Evolutionary conservation across 2,113 vertebrate genomes (phyloP).

Genomic region (Ctenodactylus gundi): DNA sequence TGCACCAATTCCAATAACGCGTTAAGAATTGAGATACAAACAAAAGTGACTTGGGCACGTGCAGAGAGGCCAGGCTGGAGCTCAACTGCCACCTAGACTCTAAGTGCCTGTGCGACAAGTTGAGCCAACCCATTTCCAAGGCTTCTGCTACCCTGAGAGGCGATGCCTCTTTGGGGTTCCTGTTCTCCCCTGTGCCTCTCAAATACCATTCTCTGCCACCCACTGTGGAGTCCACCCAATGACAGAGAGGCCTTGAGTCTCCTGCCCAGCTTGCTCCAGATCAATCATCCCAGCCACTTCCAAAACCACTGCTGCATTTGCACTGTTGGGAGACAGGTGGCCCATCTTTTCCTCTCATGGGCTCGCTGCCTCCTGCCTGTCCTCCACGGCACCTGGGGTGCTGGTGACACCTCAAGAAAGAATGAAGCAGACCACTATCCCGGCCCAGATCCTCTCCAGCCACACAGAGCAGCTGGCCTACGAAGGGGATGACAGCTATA

Average conservation of each 20-base stretch:
- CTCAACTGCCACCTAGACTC: background rate
- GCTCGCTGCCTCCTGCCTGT: background rate
- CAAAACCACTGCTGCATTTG: fast-evolving
- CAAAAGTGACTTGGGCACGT: background rate
- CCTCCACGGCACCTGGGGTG: background rate
- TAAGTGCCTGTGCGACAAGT: background rate
- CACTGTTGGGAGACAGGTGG: fast-evolving
- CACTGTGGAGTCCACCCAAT: background rate
- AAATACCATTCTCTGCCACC: background rate
- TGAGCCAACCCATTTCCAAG: background rate
- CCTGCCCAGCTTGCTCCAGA: background rate
- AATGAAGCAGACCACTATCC: background rate
- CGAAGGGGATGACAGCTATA: fast-evolving
- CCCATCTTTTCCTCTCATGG: background rate
- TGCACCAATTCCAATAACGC: too few relatives aligned
- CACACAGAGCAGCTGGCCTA: background rate
- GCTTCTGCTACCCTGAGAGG: background rate
- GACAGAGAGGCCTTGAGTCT: background rate
- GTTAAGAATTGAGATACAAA: background rate
- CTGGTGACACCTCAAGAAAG: background rate
- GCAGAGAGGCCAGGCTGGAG: background rate
- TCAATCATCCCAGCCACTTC: background rate
- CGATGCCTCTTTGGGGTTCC: background rate
- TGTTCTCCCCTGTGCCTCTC: background rate
- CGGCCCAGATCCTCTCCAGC: background rate